A percentile compares a stretch with the other conserved stretches of the same genome.
Conservation (phyloP, 1,140 invertebrate species). For the Ylistrum balloti region DNA sequence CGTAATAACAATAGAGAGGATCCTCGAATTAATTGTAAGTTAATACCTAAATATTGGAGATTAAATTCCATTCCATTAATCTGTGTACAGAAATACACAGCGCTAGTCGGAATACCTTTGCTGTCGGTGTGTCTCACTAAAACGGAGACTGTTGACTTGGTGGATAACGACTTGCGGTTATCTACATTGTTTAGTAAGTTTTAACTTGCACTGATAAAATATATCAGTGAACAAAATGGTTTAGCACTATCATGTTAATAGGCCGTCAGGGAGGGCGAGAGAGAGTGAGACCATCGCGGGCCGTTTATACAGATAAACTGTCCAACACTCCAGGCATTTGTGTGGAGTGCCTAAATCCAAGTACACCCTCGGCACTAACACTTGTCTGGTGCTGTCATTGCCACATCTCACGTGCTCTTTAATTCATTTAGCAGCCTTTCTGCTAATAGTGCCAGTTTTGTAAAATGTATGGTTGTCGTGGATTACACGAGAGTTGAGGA, state of each 20-base stretch:
- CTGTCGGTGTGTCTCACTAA: slow-evolving; percentile 3
- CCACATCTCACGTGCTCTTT: neutral
- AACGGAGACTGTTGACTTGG: neutral
- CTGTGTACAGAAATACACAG: neutral
- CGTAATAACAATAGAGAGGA: neutral
- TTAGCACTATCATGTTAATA: slow-evolving; percentile 5
- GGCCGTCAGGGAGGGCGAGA: slow-evolving; percentile 24
- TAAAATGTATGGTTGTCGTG: neutral
- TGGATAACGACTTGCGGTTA: neutral
- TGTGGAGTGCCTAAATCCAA: neutral
- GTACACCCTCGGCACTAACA: neutral
- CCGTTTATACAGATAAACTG: neutral
- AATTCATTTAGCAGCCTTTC: neutral
- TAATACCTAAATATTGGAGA: neutral
- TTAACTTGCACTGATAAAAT: slow-evolving; percentile 34
- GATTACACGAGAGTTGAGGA: neutral
- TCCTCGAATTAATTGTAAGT: neutral
- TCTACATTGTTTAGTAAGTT: slow-evolving; percentile 35
- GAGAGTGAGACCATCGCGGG: slow-evolving; percentile 27
- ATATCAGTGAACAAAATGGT: slow-evolving; percentile 39
- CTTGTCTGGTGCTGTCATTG: slow-evolving; percentile 15
- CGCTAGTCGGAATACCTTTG: neutral
- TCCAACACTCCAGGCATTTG: neutral
- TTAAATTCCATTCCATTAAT: neutral
- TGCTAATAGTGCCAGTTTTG: neutral